phyloP scores from a whole-genome alignment of 2,888 invertebrate genomes.

The Lithosia quadra region DNA sequence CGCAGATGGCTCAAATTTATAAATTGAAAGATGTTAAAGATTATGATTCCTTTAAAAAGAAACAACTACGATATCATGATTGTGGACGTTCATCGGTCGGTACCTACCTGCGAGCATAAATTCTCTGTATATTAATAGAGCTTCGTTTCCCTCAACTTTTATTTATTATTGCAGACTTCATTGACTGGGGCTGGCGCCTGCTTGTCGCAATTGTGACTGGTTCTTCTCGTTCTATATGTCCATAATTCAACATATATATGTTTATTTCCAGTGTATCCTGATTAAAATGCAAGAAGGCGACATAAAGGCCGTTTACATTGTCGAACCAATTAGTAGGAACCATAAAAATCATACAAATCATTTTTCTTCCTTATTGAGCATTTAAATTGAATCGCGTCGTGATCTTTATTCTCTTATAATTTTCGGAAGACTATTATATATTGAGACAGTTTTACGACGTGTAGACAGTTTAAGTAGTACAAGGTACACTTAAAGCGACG shows the following conservation, averaged over 20 bases:
- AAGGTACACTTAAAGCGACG: slow-evolving; percentile 59
- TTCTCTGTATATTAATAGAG: slow-evolving; percentile 67
- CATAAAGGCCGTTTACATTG: slow-evolving; percentile 79
- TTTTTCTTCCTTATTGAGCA: slow-evolving; percentile 74
- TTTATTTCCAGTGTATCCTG: slow-evolving; percentile 78
- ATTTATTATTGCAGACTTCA: slow-evolving; percentile 81
- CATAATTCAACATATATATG: slow-evolving; percentile 77
- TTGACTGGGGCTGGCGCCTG: slow-evolving; percentile 81
- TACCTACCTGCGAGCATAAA: slow-evolving; percentile 57
- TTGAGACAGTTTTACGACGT: slow-evolving; percentile 79
- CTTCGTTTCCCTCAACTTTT: slow-evolving; percentile 76
- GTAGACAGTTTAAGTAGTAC: slow-evolving; percentile 73
- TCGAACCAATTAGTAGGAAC: slow-evolving; percentile 80
- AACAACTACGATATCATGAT: slow-evolving; percentile 49
- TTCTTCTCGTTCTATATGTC: slow-evolving; percentile 82
- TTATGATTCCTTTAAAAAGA: slow-evolving; percentile 57
- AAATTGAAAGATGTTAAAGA: slow-evolving; percentile 51
- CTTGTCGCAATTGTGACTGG: slow-evolving; percentile 84
- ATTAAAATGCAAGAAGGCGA: slow-evolving; percentile 81
- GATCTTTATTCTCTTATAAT: slow-evolving; percentile 70
- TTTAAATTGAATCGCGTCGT: slow-evolving; percentile 62
- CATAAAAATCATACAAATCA: slow-evolving; percentile 81
- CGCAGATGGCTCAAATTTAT: too few species aligned
- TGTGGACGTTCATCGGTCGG: slow-evolving; percentile 53
- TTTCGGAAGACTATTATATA: slow-evolving; percentile 66